Percentiles rank a stretch among this genome's conserved stretches.
Conservation (phyloP, 2,888 invertebrate species). For the Drosophila koepferae region DNA sequence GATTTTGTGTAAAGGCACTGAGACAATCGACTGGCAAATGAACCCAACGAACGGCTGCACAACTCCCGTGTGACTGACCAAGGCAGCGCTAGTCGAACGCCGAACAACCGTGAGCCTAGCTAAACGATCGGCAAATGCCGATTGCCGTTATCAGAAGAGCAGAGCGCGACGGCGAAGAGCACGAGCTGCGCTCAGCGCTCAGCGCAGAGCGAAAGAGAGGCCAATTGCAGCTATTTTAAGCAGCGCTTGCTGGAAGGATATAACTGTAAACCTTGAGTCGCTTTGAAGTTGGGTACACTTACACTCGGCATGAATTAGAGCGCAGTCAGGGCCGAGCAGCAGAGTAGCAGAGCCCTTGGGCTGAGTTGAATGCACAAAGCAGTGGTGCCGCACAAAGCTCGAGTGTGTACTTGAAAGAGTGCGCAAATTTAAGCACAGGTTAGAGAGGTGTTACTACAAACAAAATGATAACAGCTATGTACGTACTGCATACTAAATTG, state of each 20-base stretch:
- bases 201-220: conserved; percentile 7
- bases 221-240: background rate
- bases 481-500: background rate
- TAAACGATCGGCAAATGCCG: conserved; percentile 39
- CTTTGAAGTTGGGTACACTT: background rate
- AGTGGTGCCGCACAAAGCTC: conserved; percentile 41
- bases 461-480: background rate
- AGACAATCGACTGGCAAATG: conserved; percentile 22
- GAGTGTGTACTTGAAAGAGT: conserved; percentile 38
- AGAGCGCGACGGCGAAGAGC: background rate
- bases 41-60: conserved; percentile 60
- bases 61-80: conserved; percentile 71
- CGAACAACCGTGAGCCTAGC: conserved; percentile 22
- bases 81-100: conserved; percentile 20
- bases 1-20: background rate
- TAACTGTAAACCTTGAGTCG: conserved; percentile 16
- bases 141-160: conserved; percentile 52
- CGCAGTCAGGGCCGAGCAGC: conserved; percentile 12
- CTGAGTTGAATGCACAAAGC: conserved; percentile 39
- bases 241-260: conserved; percentile 3
- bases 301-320: conserved; percentile 30
- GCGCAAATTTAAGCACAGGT: conserved; percentile 36
- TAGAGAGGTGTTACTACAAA: background rate
- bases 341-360: conserved; percentile 33
- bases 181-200: conserved; percentile 12